These are phyloP conservation scores for Poliocrania exsul DNA, from an alignment of 2,797 vertebrate species.

Conservation along the genomic window DNA sequence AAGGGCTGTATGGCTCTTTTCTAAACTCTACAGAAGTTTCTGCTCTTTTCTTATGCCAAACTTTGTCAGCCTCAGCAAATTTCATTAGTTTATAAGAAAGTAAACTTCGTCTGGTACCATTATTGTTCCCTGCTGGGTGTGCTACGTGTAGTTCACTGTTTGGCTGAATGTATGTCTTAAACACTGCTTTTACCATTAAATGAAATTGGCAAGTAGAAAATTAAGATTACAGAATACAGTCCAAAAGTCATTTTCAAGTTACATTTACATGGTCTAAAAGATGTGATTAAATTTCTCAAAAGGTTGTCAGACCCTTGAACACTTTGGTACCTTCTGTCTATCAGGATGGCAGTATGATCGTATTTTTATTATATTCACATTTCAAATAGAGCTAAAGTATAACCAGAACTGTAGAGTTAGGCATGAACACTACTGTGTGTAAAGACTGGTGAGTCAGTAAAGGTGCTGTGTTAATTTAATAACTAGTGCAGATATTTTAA, in stretches of 20 bases:
- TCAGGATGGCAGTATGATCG: not conserved
- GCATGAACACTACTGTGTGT: not conserved
- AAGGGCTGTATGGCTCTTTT: not conserved
- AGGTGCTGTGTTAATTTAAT: not conserved
- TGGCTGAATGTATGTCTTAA: not conserved
- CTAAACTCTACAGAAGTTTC: not conserved
- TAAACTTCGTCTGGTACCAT: not conserved
- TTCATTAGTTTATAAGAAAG: not conserved
- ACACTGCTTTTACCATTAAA: not conserved
- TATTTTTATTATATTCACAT: not conserved
- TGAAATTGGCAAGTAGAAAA: not conserved
- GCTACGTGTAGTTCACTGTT: not conserved
- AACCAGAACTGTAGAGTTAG: not conserved
- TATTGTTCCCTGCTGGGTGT: not conserved
- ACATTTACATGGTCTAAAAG: not conserved
- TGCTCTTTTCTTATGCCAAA: not conserved
- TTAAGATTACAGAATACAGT: not conserved
- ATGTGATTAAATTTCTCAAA: not conserved
- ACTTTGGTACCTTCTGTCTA: not conserved
- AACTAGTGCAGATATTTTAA: not conserved
- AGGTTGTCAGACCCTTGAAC: not conserved
- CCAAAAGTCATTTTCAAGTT: not conserved
- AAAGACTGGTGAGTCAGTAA: not conserved
- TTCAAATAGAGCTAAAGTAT: not conserved
- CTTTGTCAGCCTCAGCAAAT: not conserved